Evolutionary conservation across 37 sponge, comb jelly and placozoan species (phyloP), one percentile per base, ranked within the genome.

Genomic region (Spongia lamella): DNA sequence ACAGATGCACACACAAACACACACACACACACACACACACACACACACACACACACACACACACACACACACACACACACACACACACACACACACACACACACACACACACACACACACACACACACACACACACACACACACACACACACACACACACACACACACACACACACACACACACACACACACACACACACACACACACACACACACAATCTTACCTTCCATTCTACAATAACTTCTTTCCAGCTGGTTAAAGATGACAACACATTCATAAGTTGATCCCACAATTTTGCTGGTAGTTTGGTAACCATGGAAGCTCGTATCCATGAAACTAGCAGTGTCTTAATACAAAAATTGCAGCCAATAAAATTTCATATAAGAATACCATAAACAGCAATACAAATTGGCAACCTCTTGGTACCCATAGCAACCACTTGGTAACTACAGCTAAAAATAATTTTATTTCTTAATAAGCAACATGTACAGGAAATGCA

Each of bases 221-320:
- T 54, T 31, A 90, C 91, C 79, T 85, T 72, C 95, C 95, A 94
- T 60, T 88, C 73, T 13, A 64, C 24, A 9, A 94, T 37, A 20
- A 91, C 92, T 34, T 86, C 79, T 50, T 53, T 83, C 92, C 89
- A 88, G 37, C 73, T 63, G 1, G 92, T 94, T 53, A 86, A 84
- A 22, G 80, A 66, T 26, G 77, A 75, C 19, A 90, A 56, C 14
- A 88, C 79, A 7, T 56, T 17, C 38, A 63, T 66, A 1, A 94
- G 83, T 21, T 61, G 72, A 53, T 94, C 73, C 95, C 95, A 94
- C 55, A 90, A 54, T 4, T 72, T 20, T 1, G 74, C n/a, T 0
- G 89, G 70, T 31, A 90, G 67, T 22, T 65, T 24, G 1, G 56
- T 36, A 50, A 71, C 77, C 76, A 87, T 71, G 15, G 80, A 86